Evolutionary conservation across 2,888 invertebrate species (phyloP).

Genomic region (Mimas tiliae): DNA sequence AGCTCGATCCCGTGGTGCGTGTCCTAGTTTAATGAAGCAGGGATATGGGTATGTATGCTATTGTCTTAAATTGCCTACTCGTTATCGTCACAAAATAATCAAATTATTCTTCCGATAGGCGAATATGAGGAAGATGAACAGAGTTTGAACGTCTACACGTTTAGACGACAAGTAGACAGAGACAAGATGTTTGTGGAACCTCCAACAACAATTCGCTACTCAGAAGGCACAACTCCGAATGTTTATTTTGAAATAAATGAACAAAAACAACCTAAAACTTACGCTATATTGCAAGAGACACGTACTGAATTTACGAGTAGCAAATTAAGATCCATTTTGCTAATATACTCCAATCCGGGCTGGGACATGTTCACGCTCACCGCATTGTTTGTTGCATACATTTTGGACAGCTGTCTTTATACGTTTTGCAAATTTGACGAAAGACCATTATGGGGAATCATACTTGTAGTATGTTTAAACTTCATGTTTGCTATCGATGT

Average conservation of each 20-base stretch:
- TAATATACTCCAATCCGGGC: constrained; percentile 67
- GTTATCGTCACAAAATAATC: background rate
- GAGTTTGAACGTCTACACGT: constrained; percentile 64
- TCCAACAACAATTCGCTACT: constrained; percentile 36
- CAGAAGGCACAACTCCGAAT: constrained; percentile 41
- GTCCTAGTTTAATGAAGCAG: constrained; percentile 26
- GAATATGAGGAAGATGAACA: constrained; percentile 42
- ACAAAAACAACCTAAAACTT: constrained; percentile 60
- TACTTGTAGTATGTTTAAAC: constrained; percentile 62
- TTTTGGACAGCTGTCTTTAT: constrained; percentile 70
- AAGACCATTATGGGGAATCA: constrained; percentile 60
- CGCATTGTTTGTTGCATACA: constrained; percentile 63
- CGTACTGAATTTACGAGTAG: constrained; percentile 65
- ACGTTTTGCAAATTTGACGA: constrained; percentile 58
- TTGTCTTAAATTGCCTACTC: background rate
- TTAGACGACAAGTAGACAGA: constrained; percentile 53
- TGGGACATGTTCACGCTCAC: constrained; percentile 71
- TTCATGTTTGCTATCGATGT: constrained; percentile 69
- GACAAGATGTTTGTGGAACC: constrained; percentile 43
- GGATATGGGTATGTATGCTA: constrained; percentile 32
- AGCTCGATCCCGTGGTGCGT: constrained; percentile 30
- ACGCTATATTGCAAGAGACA: constrained; percentile 71
- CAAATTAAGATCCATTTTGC: constrained; percentile 62
- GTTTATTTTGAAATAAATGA: constrained; percentile 53
- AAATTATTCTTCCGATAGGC: constrained; percentile 30